Evolutionary conservation across 35 echinoderm and acorn worm genomes (phyloP).

Genomic region (Eucidaris tribuloides): DNA sequence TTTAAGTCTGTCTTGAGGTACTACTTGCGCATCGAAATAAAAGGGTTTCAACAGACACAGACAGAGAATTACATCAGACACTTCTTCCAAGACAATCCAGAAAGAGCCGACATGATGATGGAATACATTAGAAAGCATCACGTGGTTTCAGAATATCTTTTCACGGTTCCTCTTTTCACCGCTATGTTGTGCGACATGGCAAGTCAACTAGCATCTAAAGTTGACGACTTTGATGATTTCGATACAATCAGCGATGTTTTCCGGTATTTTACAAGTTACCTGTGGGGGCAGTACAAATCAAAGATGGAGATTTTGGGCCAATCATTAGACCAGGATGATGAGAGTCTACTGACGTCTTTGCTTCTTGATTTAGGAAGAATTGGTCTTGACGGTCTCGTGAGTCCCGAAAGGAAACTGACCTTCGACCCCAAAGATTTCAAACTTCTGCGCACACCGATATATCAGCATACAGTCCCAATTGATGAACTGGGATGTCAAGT

Average conservation of each 20-base stretch:
- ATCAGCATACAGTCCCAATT: background rate
- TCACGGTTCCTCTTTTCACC: background rate
- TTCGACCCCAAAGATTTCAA: background rate
- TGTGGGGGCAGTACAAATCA: background rate
- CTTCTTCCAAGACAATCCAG: conserved; percentile 9
- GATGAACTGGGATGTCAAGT: background rate
- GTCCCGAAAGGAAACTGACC: background rate
- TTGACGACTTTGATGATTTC: conserved; percentile 19
- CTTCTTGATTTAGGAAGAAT: background rate
- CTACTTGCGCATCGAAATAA: conserved; percentile 5
- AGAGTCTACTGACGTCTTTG: background rate
- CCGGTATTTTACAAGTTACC: conserved; percentile 14
- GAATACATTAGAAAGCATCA: background rate
- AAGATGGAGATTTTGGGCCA: background rate
- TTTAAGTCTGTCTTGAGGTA: background rate
- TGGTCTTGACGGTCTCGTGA: background rate
- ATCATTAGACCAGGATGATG: background rate
- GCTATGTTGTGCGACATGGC: background rate
- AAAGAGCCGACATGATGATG: background rate
- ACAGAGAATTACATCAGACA: conserved; percentile 14
- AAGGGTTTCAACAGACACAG: conserved; percentile 16
- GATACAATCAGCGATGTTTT: conserved; percentile 5
- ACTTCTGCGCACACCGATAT: background rate
- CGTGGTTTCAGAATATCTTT: background rate
- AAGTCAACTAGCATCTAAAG: background rate